Evolutionary conservation across 2,113 vertebrate genomes (phyloP).

Genomic region (Eira barbara): DNA sequence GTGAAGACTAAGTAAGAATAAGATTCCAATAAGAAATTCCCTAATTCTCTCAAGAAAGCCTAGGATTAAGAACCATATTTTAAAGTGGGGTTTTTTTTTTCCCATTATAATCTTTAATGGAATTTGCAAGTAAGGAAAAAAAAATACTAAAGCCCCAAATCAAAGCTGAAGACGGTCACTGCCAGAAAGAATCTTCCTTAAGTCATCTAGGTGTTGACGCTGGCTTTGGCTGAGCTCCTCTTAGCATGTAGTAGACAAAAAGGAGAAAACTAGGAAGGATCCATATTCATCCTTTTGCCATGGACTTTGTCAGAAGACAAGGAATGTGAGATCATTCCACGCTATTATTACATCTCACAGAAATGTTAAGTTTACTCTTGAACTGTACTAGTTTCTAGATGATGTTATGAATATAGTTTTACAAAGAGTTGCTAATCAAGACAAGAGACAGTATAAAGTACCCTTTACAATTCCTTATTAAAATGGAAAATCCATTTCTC

Average conservation of each 20-base stretch:
- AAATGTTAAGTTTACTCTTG: neutral
- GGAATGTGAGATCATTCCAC: neutral
- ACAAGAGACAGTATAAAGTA: neutral
- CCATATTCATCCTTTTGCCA: neutral
- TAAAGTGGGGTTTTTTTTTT: conserved; percentile 27
- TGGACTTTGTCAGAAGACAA: neutral
- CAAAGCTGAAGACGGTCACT: neutral
- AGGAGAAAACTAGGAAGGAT: neutral
- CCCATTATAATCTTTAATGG: neutral
- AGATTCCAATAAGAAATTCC: neutral
- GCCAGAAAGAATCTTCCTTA: neutral
- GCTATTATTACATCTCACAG: neutral
- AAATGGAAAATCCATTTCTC: conserved; percentile 39
- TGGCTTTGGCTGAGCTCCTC: neutral
- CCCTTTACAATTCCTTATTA: conserved; percentile 28
- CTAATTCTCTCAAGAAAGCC: neutral
- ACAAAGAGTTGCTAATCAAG: conserved; percentile 17
- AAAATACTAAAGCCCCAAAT: neutral
- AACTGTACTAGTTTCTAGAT: conserved; percentile 20
- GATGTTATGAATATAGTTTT: conserved; percentile 16
- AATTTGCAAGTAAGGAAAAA: neutral
- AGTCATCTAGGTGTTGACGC: neutral
- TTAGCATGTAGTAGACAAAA: neutral
- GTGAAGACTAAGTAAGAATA: neutral
- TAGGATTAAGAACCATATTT: neutral